These are phyloP conservation scores for Poeciliopsis turneri DNA, from an alignment of 2,797 vertebrate species.

Conservation along the genomic window DNA sequence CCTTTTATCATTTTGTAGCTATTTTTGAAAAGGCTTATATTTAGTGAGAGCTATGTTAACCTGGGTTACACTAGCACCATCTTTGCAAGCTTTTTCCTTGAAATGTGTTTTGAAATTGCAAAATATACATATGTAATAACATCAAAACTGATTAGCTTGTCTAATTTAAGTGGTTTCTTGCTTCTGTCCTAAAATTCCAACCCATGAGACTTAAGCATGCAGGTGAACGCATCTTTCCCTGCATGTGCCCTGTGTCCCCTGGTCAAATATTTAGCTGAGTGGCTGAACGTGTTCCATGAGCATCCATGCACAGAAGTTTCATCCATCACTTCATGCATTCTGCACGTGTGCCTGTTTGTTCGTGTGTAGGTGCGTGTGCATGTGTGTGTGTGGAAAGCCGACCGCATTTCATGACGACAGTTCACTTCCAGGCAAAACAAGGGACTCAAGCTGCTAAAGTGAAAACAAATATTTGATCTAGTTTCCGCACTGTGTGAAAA, in stretches of 20 bases:
- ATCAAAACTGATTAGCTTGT: neutral
- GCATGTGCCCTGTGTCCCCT: neutral
- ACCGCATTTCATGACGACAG: constrained; percentile 42
- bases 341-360: constrained; percentile 24
- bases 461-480: constrained; percentile 75
- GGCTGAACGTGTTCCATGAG: constrained; percentile 11
- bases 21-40: too few relatives aligned
- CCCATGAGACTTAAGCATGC: neutral
- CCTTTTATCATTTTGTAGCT: too few relatives aligned
- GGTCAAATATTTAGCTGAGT: constrained; percentile 47
- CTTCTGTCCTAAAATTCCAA: neutral
- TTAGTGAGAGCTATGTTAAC: too few relatives aligned
- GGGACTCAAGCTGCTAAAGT: constrained; percentile 54
- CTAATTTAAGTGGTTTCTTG: neutral
- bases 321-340: constrained; percentile 33
- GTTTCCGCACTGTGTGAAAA: constrained; percentile 61
- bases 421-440: constrained; percentile 30
- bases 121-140: neutral
- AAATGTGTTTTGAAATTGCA: neutral
- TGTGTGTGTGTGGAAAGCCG: constrained; percentile 25
- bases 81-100: neutral
- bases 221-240: constrained; percentile 14
- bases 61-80: neutral
- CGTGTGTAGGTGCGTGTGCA: constrained; percentile 10
- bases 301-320: constrained; percentile 37